Percentiles rank a stretch among this genome's conserved stretches.
Evolutionary conservation across 2,113 vertebrate genomes (phyloP).

Genomic region (Hiodon tergisus): DNA sequence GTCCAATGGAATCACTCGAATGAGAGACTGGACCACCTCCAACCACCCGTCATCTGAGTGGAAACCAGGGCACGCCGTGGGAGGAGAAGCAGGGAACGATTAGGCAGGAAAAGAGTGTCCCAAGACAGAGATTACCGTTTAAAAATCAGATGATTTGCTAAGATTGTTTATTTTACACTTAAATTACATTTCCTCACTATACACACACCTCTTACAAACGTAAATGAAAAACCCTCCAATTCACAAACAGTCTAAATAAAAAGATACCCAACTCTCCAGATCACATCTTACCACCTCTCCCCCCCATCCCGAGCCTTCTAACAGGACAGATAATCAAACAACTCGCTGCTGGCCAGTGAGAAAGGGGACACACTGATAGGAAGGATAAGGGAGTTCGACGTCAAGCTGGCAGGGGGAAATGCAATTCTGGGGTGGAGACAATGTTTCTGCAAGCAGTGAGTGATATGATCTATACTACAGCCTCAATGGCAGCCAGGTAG

Average conservation of each 20-base stretch:
- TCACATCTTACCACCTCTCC: constrained; percentile 9
- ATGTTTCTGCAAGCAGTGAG: too few relatives aligned
- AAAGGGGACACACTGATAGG: too few relatives aligned
- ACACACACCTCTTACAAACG: too few relatives aligned
- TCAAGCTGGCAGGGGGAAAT: too few relatives aligned
- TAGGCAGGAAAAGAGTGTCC: not conserved
- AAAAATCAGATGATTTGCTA: too few relatives aligned
- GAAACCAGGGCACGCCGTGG: constrained; percentile 26
- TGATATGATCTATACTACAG: too few relatives aligned
- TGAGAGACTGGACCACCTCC: constrained; percentile 95
- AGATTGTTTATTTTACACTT: too few relatives aligned
- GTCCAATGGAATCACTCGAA: constrained; percentile 95
- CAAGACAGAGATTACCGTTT: not conserved
- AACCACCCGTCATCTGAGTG: constrained; percentile 93
- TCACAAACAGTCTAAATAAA: constrained; percentile 1
- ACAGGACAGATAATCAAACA: not conserved
- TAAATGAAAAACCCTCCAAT: not conserved
- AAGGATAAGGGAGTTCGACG: too few relatives aligned
- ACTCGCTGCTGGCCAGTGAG: not conserved
- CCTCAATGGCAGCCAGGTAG: too few relatives aligned
- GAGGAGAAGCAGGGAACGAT: not conserved
- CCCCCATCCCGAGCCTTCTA: not conserved
- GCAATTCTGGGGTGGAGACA: too few relatives aligned
- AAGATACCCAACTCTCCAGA: not conserved
- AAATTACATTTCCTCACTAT: too few relatives aligned